phyloP scores from a whole-genome alignment of 2,797 vertebrate genomes.

The Sebastes vulpes region DNA sequence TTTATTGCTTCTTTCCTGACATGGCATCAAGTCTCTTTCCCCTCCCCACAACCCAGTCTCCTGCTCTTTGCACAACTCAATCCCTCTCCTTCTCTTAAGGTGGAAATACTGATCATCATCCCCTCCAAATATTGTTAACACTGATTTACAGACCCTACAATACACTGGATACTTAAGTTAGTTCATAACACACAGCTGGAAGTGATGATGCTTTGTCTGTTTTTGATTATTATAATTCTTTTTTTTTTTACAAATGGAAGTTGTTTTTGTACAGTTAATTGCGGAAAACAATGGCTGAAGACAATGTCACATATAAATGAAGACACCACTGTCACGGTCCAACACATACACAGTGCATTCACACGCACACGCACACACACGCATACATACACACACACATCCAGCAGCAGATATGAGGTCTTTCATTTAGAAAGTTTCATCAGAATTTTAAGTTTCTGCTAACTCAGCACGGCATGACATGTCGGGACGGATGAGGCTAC shows the following conservation, averaged over 20 bases:
- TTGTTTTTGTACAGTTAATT: slow-evolving; percentile 64
- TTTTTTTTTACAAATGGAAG: slow-evolving; percentile 70
- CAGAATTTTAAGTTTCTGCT: slow-evolving; percentile 41
- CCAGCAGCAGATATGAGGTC: slow-evolving; percentile 44
- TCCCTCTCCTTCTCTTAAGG: slow-evolving; percentile 38
- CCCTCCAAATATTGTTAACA: slow-evolving; percentile 68
- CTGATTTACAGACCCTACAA: slow-evolving; percentile 78
- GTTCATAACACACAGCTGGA: slow-evolving; percentile 73
- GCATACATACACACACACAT: slow-evolving; percentile 7
- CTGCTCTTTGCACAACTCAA: slow-evolving; percentile 48
- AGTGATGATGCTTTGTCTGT: slow-evolving; percentile 62
- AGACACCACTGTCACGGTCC: slow-evolving; percentile 35
- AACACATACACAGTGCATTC: slow-evolving; percentile 3
- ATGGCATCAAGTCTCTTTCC: slow-evolving; percentile 45
- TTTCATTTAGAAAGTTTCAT: slow-evolving; percentile 34
- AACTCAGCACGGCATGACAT: slow-evolving; percentile 27
- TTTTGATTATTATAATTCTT: slow-evolving; percentile 17
- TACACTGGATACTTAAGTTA: slow-evolving; percentile 78
- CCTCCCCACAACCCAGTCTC: slow-evolving; percentile 37
- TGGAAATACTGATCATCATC: slow-evolving; percentile 68
- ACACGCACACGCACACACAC: neutral
- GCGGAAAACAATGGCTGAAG: slow-evolving; percentile 45
- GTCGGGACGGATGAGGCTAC: slow-evolving; percentile 27
- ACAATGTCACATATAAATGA: slow-evolving; percentile 48
- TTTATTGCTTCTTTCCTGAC: slow-evolving; percentile 82